A percentile compares a stretch with the other conserved stretches of the same genome.
These are phyloP conservation scores for Hemistola chrysoprasaria DNA, from an alignment of 2,888 invertebrate genomes.

Conservation along the genomic window DNA sequence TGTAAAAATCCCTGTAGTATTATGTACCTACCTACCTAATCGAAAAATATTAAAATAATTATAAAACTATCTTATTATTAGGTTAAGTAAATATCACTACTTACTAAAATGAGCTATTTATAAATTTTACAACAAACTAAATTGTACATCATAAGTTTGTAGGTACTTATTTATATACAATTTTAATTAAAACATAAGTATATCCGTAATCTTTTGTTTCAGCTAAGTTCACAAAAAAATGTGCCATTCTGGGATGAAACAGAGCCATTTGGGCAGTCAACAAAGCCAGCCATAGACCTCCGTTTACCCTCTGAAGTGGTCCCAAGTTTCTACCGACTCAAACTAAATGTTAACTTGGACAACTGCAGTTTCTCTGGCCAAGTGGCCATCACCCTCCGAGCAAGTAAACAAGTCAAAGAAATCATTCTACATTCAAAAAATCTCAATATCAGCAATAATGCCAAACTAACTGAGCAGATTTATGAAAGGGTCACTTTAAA, in stretches of 20 bases:
- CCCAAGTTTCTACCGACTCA: conserved; percentile 82
- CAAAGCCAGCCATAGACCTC: conserved; percentile 52
- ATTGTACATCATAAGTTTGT: too few species aligned
- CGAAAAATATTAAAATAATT: too few species aligned
- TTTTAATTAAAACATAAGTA: too few species aligned
- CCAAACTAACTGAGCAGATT: conserved; percentile 70
- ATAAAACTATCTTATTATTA: too few species aligned
- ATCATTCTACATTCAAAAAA: conserved; percentile 80
- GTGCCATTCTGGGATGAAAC: conserved; percentile 68
- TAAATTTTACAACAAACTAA: too few species aligned
- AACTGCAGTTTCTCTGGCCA: conserved; percentile 66
- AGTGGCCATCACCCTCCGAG: conserved; percentile 71
- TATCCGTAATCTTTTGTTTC: conserved; percentile 7
- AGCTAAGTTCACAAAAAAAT: conserved; percentile 38
- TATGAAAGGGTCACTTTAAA: conserved; percentile 59
- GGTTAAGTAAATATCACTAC: too few species aligned
- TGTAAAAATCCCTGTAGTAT: too few species aligned
- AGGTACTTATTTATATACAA: too few species aligned
- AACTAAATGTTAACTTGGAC: conserved; percentile 76
- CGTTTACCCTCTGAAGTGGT: conserved; percentile 70
- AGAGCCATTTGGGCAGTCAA: conserved; percentile 58
- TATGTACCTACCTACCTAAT: too few species aligned
- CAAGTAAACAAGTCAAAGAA: conserved; percentile 56
- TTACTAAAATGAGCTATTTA: too few species aligned
- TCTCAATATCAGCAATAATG: conserved; percentile 56